Evolutionary conservation across 1,140 invertebrate genomes (phyloP).

Genomic region (Zaprionus davidi): DNA sequence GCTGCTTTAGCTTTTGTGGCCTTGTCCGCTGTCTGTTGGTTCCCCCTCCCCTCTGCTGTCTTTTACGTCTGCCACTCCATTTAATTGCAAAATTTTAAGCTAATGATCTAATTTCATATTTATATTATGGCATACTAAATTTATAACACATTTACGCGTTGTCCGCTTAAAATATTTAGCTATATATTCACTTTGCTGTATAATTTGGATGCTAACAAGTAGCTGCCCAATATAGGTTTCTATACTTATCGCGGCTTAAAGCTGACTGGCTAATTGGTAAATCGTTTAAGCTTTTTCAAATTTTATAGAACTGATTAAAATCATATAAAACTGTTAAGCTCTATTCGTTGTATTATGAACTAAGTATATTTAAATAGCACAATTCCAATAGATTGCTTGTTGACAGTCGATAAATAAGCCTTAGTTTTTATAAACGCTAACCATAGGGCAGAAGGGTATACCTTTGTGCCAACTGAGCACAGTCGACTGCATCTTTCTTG

Average conservation of each 20-base stretch:
- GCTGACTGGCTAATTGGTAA: not conserved
- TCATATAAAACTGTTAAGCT: not conserved
- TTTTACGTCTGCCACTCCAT: slow-evolving; percentile 3
- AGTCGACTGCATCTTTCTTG: too few relatives aligned
- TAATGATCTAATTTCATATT: slow-evolving; percentile 72
- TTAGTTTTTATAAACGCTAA: accelerated
- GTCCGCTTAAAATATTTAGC: slow-evolving; percentile 35
- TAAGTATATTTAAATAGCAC: not conserved
- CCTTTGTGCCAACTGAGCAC: too few relatives aligned
- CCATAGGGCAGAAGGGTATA: too few relatives aligned
- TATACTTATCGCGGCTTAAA: not conserved
- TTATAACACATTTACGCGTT: slow-evolving; percentile 35
- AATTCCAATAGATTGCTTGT: not conserved
- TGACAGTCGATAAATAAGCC: not conserved
- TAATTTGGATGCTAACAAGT: not conserved
- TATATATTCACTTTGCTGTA: not conserved
- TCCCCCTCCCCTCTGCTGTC: not conserved
- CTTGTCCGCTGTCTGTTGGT: not conserved
- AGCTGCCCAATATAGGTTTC: not conserved
- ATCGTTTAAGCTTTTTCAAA: not conserved
- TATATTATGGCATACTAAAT: slow-evolving; percentile 26
- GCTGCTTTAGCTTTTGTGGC: slow-evolving; percentile 9
- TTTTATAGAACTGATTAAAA: not conserved
- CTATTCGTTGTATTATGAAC: too few relatives aligned
- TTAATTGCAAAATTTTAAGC: slow-evolving; percentile 61